These are phyloP conservation scores for Lepidostoma basale DNA, from an alignment of 1,140 invertebrate species.

Conservation along the genomic window DNA sequence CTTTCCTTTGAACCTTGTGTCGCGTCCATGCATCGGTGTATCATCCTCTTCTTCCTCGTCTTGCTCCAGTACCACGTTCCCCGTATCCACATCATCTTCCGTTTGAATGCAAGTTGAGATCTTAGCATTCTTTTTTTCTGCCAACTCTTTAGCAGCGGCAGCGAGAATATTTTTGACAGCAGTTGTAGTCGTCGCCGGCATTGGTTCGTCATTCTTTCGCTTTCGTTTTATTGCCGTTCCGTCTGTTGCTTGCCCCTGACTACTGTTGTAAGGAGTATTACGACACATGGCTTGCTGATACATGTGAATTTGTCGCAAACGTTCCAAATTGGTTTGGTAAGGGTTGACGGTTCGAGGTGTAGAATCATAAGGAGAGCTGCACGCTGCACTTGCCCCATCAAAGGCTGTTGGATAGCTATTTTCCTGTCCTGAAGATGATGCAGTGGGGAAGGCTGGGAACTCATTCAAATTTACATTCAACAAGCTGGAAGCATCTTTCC, in stretches of 20 bases:
- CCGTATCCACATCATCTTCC: conserved; percentile 50
- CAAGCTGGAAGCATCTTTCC: conserved; percentile 59
- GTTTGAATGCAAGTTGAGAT: conserved; percentile 56
- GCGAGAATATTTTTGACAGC: conserved; percentile 58
- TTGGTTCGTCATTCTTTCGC: conserved; percentile 53
- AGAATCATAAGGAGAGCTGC: conserved; percentile 40
- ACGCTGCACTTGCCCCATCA: conserved; percentile 43
- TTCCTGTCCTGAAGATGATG: conserved; percentile 44
- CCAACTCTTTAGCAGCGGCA: conserved; percentile 57
- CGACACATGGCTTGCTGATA: conserved; percentile 59
- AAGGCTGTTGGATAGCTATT: conserved; percentile 7
- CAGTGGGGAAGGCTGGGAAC: conserved; percentile 54
- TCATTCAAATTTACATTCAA: conserved; percentile 59
- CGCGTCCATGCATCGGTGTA: conserved; percentile 44
- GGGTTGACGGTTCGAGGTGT: conserved; percentile 44
- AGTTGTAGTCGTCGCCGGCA: conserved; percentile 50
- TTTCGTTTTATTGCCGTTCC: conserved; percentile 48
- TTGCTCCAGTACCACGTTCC: conserved; percentile 21
- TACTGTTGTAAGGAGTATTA: conserved; percentile 24
- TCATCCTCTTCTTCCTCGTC: conserved; percentile 40
- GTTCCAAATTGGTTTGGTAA: conserved; percentile 57
- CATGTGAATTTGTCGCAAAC: conserved; percentile 57
- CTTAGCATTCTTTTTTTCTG: conserved; percentile 52
- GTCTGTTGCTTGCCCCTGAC: not conserved
- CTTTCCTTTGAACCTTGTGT: conserved; percentile 59